Evolutionary conservation across 2,888 invertebrate genomes (phyloP).

Genomic region (Himalopsyche kuldschensis): DNA sequence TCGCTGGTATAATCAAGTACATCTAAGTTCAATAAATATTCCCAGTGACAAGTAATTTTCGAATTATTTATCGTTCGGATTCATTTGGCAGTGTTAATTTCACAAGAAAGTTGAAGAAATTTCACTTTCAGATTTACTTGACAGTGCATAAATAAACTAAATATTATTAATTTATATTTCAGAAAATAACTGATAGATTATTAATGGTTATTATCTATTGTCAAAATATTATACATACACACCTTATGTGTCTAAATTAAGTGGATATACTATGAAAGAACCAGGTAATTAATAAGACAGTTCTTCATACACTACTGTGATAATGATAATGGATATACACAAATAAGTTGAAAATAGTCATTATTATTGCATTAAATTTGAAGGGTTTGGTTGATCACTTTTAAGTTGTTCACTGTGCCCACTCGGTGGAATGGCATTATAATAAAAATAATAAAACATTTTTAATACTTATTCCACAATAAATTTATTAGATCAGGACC

Average conservation of each 20-base stretch:
- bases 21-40: not conserved
- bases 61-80: not conserved
- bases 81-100: not conserved
- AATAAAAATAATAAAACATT: too few relatives aligned
- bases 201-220: not conserved
- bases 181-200: not conserved
- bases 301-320: too few relatives aligned
- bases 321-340: too few relatives aligned
- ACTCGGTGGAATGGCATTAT: too few relatives aligned
- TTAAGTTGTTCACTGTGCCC: too few relatives aligned
- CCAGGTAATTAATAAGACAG: too few relatives aligned
- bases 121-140: not conserved
- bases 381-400: too few relatives aligned
- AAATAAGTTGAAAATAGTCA: too few relatives aligned
- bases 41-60: not conserved
- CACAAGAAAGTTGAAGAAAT: not conserved
- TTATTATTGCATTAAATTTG: too few relatives aligned
- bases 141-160: not conserved
- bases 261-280: too few relatives aligned
- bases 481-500: too few relatives aligned
- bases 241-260: not conserved
- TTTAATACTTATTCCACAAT: too few relatives aligned
- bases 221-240: not conserved
- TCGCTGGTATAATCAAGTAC: not conserved
- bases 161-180: not conserved